phyloP scores from a whole-genome alignment of 1,140 invertebrate species.

The Sesamia nonagrioides region DNA sequence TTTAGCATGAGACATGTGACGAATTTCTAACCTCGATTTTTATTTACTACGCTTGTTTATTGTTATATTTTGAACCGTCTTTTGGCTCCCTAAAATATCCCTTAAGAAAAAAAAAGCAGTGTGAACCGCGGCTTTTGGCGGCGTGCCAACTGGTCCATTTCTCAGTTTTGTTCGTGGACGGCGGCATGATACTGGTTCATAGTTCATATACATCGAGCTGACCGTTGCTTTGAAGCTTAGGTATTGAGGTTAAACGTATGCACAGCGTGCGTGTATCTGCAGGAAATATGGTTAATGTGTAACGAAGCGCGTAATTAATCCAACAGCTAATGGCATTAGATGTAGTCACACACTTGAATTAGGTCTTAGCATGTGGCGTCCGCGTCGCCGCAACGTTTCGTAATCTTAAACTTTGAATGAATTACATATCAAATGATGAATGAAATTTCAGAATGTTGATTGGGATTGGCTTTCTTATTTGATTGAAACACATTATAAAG shows the following conservation, averaged over 20 bases:
- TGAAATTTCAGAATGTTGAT: conserved; percentile 5
- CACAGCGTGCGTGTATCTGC: conserved; percentile 58
- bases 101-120: conserved; percentile 68
- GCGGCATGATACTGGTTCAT: conserved; percentile 78
- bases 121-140: conserved; percentile 72
- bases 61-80: conserved; percentile 60
- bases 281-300: conserved; percentile 76
- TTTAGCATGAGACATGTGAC: conserved; percentile 71
- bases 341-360: conserved; percentile 64
- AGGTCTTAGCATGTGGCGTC: conserved; percentile 50
- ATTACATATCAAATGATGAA: conserved; percentile 37
- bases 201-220: conserved; percentile 75
- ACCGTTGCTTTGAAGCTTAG: conserved; percentile 76
- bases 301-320: conserved; percentile 79
- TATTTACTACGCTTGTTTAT: conserved; percentile 70
- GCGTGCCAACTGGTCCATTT: conserved; percentile 80
- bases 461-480: neutral
- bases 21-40: conserved; percentile 74
- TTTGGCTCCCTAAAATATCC: conserved; percentile 61
- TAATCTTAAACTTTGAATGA: conserved; percentile 51
- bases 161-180: conserved; percentile 67
- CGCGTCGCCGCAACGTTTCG: conserved; percentile 49
- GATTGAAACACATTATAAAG: neutral
- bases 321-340: conserved; percentile 70
- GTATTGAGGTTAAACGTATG: conserved; percentile 77